Evolutionary conservation across 2,888 invertebrate genomes (phyloP).

Genomic region (Caenorhabditis wallacei): DNA sequence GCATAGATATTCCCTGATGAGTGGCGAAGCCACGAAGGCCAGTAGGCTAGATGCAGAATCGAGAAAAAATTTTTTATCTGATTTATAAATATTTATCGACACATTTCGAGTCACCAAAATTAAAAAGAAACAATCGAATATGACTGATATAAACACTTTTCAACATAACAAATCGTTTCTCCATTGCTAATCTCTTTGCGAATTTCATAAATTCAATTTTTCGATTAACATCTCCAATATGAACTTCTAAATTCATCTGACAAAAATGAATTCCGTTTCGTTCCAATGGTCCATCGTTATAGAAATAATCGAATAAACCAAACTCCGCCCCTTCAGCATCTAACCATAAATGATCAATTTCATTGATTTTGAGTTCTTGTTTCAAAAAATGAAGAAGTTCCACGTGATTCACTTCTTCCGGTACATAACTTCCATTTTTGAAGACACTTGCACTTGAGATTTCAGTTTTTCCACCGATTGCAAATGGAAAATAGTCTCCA

Average conservation of each 20-base stretch:
- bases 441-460: conserved; percentile 55
- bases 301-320: conserved; percentile 34
- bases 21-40: too few relatives aligned
- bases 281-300: conserved; percentile 32
- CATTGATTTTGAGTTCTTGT: conserved; percentile 34
- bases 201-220: conserved; percentile 41
- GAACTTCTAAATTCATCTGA: conserved; percentile 50
- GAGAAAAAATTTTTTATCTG: too few relatives aligned
- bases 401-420: conserved; percentile 41
- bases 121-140: conserved; percentile 37
- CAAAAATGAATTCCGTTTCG: conserved; percentile 33
- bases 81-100: conserved; percentile 12
- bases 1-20: too few relatives aligned
- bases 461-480: conserved; percentile 60
- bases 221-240: conserved; percentile 9
- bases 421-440: conserved; percentile 31
- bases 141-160: conserved; percentile 29
- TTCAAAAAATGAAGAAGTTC: conserved; percentile 54
- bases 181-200: conserved; percentile 19
- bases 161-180: conserved; percentile 29
- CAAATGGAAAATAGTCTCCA: conserved; percentile 65
- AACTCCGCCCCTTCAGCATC: conserved; percentile 58
- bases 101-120: conserved; percentile 27
- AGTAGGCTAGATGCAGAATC: too few relatives aligned
- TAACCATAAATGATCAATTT: conserved; percentile 28